These are phyloP conservation scores for Potamarius usumacintae DNA, from an alignment of 2,113 vertebrate species.

Conservation along the genomic window DNA sequence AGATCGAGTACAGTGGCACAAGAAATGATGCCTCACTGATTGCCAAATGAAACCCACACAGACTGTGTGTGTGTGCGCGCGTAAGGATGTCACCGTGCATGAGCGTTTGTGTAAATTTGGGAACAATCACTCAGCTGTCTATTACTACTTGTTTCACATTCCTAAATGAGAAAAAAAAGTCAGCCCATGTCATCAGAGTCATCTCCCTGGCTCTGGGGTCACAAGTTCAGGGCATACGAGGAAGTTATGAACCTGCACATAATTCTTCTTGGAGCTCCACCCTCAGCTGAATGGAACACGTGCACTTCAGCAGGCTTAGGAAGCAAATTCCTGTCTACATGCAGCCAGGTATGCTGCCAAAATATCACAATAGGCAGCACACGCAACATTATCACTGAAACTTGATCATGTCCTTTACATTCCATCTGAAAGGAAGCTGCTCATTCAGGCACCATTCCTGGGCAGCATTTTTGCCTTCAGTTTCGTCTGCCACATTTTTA, in stretches of 20 bases:
- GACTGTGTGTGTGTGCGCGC: background rate
- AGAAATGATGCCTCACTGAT: constrained; percentile 4
- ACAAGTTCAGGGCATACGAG: background rate
- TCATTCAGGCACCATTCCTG: background rate
- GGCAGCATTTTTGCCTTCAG: background rate
- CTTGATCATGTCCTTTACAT: background rate
- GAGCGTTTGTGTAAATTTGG: background rate
- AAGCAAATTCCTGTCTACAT: background rate
- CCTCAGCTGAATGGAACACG: background rate
- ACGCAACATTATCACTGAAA: background rate
- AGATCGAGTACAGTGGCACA: background rate
- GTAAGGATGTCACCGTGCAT: no score
- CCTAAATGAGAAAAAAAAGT: background rate
- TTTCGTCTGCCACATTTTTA: background rate
- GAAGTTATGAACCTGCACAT: background rate
- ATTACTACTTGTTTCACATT: background rate
- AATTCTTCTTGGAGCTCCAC: background rate
- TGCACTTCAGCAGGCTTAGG: background rate
- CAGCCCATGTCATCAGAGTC: background rate
- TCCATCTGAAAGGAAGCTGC: background rate
- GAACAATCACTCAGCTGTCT: background rate
- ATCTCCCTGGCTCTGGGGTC: background rate
- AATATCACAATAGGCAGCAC: background rate
- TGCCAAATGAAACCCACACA: constrained; percentile 6
- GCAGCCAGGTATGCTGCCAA: no score